phyloP scores from a whole-genome alignment of 2,888 invertebrate genomes.

The Microctonus aethiopoides region DNA sequence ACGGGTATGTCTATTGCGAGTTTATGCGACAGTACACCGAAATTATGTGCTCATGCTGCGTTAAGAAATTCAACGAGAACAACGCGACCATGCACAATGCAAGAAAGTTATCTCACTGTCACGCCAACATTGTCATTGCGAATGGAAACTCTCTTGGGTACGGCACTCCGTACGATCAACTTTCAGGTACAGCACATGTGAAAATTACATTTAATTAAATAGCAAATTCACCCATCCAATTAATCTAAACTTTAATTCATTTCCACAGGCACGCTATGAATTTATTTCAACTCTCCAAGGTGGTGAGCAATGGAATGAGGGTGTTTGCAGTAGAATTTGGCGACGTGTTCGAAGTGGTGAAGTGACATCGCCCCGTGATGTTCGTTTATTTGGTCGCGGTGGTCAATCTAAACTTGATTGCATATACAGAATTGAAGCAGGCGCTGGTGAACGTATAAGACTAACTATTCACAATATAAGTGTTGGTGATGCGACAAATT shows the following conservation, averaged over 20 bases:
- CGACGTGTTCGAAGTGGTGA: conserved; percentile 74
- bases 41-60: conserved; percentile 84
- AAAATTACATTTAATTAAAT: neutral
- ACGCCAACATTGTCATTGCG: conserved; percentile 60
- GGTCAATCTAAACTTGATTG: conserved; percentile 82
- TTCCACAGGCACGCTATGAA: conserved; percentile 75
- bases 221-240: neutral
- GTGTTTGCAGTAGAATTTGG: conserved; percentile 74
- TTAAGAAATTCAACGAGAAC: conserved; percentile 78
- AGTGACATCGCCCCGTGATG: conserved; percentile 77
- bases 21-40: conserved; percentile 75
- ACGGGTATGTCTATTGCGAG: conserved; percentile 58
- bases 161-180: conserved; percentile 79
- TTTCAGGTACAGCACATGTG: conserved; percentile 54
- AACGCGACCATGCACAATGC: conserved; percentile 81
- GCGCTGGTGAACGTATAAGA: conserved; percentile 74
- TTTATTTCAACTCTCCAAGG: conserved; percentile 84
- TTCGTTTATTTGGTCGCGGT: conserved; percentile 86
- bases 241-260: neutral
- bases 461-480: conserved; percentile 78
- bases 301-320: conserved; percentile 73
- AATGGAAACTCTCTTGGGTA: conserved; percentile 68
- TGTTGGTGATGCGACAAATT: conserved; percentile 76
- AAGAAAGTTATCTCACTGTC: conserved; percentile 82
- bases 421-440: conserved; percentile 80